A percentile compares a stretch with the other conserved stretches of the same genome.
These are phyloP conservation scores for Huso huso DNA, from an alignment of 2,797 vertebrate species.

Conservation along the genomic window DNA sequence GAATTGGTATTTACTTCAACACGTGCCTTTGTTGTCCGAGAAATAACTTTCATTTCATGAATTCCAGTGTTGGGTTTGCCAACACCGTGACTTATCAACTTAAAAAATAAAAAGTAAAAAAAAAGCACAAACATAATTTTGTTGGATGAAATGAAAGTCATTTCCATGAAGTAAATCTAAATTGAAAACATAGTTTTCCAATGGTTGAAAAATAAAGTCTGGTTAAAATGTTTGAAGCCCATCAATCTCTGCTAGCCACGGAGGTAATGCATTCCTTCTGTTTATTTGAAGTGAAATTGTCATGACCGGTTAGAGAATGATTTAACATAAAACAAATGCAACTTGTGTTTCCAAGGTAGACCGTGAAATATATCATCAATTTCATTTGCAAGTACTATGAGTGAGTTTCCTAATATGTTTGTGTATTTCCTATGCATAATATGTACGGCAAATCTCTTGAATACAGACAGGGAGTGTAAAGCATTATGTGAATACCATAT, in stretches of 20 bases:
- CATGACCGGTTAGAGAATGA: conserved; percentile 68
- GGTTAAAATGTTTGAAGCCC: conserved; percentile 68
- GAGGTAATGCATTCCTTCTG: conserved; percentile 69
- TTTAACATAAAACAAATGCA: conserved; percentile 76
- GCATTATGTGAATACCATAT: too few species aligned
- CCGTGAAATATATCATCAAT: conserved; percentile 54
- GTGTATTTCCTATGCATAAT: neutral
- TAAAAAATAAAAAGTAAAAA: neutral
- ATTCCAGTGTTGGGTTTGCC: conserved; percentile 39
- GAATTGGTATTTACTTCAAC: conserved; percentile 3
- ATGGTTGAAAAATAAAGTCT: conserved; percentile 54
- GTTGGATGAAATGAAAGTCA: conserved; percentile 51
- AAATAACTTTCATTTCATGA: conserved; percentile 32
- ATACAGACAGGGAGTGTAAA: neutral
- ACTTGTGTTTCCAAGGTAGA: conserved; percentile 23
- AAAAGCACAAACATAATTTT: conserved; percentile 17
- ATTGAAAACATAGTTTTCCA: conserved; percentile 64
- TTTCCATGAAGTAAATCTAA: conserved; percentile 55
- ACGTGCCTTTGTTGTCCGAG: conserved; percentile 29
- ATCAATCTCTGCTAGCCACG: conserved; percentile 69
- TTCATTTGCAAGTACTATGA: conserved; percentile 58
- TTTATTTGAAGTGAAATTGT: conserved; percentile 72
- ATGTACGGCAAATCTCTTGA: neutral
- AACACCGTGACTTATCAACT: neutral
- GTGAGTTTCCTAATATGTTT: neutral